phyloP scores from a whole-genome alignment of 2,113 vertebrate species.

The Barnardius zonarius region DNA sequence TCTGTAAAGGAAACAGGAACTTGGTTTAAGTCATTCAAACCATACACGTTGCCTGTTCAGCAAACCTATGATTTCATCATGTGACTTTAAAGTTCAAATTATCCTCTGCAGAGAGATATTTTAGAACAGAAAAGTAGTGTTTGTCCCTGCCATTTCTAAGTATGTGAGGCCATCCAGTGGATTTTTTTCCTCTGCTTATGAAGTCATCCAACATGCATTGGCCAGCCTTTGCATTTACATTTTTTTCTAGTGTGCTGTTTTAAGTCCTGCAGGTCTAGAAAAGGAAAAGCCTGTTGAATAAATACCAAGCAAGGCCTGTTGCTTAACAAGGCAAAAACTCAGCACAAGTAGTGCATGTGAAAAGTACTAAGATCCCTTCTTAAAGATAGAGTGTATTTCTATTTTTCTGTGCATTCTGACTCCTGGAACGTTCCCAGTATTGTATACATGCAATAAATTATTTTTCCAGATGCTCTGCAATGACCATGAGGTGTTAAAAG shows the following conservation, averaged over 20 bases:
- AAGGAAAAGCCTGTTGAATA: constrained; percentile 10
- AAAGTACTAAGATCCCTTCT: background rate
- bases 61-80: constrained; percentile 56
- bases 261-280: constrained; percentile 29
- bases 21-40: constrained; percentile 41
- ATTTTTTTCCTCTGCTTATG: background rate
- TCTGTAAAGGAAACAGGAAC: constrained; percentile 52
- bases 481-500: background rate
- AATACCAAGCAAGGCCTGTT: background rate
- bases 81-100: constrained; percentile 61
- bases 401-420: background rate
- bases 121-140: constrained; percentile 58
- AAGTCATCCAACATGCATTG: background rate
- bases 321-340: background rate
- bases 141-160: constrained; percentile 28
- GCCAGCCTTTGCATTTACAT: background rate
- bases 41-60: constrained; percentile 55
- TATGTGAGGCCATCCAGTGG: constrained; percentile 59
- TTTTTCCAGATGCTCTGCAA: background rate
- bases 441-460: background rate
- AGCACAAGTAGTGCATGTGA: background rate
- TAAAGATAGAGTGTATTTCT: background rate
- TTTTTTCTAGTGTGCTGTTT: background rate
- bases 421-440: background rate
- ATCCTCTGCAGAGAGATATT: constrained; percentile 16